These are phyloP conservation scores for Odontesthes bonariensis DNA, from an alignment of 2,113 vertebrate genomes.

Conservation along the genomic window DNA sequence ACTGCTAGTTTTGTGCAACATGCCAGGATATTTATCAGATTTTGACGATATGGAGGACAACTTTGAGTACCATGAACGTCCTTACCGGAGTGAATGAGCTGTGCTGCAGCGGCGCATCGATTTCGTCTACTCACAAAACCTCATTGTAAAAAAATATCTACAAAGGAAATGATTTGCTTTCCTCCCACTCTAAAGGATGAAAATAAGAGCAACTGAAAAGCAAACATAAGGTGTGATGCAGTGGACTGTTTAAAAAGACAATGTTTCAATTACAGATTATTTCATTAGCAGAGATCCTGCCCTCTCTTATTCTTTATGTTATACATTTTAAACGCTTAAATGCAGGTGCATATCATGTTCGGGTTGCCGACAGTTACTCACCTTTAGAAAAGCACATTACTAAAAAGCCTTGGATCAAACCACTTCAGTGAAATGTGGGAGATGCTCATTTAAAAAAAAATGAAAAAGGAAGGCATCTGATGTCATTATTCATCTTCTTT, in stretches of 20 bases:
- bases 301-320: background rate
- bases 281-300: background rate
- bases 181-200: background rate
- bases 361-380: background rate
- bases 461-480: constrained; percentile 5
- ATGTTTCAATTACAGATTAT: background rate
- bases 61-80: too few species aligned
- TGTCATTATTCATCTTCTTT: constrained; percentile 36
- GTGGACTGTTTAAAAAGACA: background rate
- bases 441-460: constrained; percentile 13
- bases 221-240: background rate
- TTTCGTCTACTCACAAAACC: too few species aligned
- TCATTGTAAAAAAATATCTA: too few species aligned
- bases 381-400: constrained; percentile 37
- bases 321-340: background rate
- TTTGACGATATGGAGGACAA: too few species aligned
- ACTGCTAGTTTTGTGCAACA: too few species aligned
- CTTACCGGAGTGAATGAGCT: too few species aligned
- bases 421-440: constrained; percentile 27
- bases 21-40: too few species aligned
- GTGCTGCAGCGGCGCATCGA: too few species aligned
- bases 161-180: constrained; percentile 2
- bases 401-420: constrained; percentile 37
- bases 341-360: too few species aligned
- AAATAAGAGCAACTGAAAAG: background rate